Base-by-base conservation (phyloP, 2,113 vertebrate genomes). In the Trogon melanurus region DNA sequence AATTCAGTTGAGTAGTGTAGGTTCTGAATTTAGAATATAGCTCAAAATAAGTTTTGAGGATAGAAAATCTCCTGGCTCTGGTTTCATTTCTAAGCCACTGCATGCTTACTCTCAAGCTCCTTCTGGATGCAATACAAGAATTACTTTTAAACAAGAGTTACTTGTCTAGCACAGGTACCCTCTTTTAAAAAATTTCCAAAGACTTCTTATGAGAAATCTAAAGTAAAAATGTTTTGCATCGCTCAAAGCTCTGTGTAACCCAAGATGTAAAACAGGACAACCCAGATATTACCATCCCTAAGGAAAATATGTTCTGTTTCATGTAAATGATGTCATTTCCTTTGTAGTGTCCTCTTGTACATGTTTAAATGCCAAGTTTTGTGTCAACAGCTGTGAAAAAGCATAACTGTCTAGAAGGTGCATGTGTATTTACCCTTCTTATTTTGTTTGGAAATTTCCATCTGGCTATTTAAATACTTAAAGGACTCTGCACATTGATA, bases 331-430 rank as follows among this genome's bases (percentile, higher is more conserved):
- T 80, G 85, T 96, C 0, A 94, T 92, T 95, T 95, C 84, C 91
- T 65, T 61, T 62, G n/a, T 45, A 89, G 66, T 91, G 85, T 89
- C 71, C 54, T 92, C 89, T 26, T 16, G 18, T 61, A 79, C 32
- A 10, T 34, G 17, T 79, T 85, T 73, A 87, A 93, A 89, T 91
- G 62, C 78, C 84, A 91, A 62, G 20, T 71, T 88, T 58, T 91
- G 17, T 91, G 91, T 89, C 87, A 92, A 65, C 78, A 96, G 70
- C 94, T 91, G 69, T 78, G 79, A 79, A 96, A 96, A 94, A 95
- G 81, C 71, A 70, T 62, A 96, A 88, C 91, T 93, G 88, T 91
- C 50, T 72, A 25, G 50, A 89, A 88, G 84, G 25, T 89, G 29
- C 17, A 9, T 89, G 41, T 67, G 61, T 94, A 58, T 89, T 92